Evolutionary conservation across 2,888 invertebrate genomes (phyloP).

Genomic region (Callosobruchus maculatus): DNA sequence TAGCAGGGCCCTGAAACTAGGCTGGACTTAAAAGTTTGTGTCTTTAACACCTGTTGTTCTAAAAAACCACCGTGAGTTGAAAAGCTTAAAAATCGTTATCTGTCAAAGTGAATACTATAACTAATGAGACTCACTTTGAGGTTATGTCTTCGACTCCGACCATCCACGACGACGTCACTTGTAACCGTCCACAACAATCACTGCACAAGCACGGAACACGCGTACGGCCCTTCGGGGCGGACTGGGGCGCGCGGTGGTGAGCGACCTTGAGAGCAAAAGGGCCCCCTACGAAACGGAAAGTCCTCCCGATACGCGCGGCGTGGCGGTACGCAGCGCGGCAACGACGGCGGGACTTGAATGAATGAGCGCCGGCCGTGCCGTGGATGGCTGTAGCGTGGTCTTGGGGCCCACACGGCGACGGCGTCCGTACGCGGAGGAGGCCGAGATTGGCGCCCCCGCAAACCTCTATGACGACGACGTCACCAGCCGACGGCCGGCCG

Average conservation of each 20-base stretch:
- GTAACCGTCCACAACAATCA: conserved; percentile 6
- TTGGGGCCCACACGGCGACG: not conserved
- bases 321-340: conserved; percentile 22
- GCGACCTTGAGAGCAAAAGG: not conserved
- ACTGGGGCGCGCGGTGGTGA: too few species aligned
- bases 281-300: not conserved
- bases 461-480: conserved; percentile 41
- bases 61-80: too few species aligned
- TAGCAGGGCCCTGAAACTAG: too few species aligned
- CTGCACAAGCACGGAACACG: too few species aligned
- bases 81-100: too few species aligned
- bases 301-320: not conserved
- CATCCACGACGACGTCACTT: conserved; percentile 5
- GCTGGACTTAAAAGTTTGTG: too few species aligned
- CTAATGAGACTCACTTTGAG: conserved; percentile 9
- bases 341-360: conserved; percentile 31
- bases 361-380: conserved; percentile 3
- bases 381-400: not conserved
- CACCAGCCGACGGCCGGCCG: conserved; percentile 27
- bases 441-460: conserved; percentile 46
- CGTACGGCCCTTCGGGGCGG: too few species aligned
- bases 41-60: too few species aligned
- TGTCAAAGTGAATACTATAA: not conserved
- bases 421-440: not conserved
- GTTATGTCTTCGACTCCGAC: conserved; percentile 3